A percentile compares a stretch with the other conserved stretches of the same genome.
These are phyloP conservation scores for Xanthorhoe spadicearia DNA, from an alignment of 2,888 invertebrate species.

Conservation along the genomic window DNA sequence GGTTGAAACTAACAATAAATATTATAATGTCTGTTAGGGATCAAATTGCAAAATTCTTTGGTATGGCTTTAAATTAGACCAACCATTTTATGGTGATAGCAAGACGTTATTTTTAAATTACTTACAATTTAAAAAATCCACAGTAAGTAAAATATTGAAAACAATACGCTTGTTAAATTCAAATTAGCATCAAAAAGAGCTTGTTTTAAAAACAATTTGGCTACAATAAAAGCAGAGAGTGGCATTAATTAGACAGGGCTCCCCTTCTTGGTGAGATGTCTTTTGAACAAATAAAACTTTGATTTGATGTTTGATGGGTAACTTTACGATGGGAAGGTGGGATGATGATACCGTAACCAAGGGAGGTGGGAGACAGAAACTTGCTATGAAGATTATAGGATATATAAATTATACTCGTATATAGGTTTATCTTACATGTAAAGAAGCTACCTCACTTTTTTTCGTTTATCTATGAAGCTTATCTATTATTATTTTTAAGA, in stretches of 20 bases:
- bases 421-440: no score
- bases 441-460: no score
- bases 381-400: no score
- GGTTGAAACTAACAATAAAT: no score
- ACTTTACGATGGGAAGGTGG: constrained; percentile 26
- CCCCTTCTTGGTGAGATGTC: constrained; percentile 54
- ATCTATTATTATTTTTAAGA: no score
- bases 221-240: constrained; percentile 63
- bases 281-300: constrained; percentile 75
- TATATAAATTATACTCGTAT: no score
- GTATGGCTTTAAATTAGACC: no score
- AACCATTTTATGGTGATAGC: no score
- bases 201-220: constrained; percentile 78
- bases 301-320: constrained; percentile 48
- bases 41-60: no score
- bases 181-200: constrained; percentile 32
- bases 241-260: constrained; percentile 70
- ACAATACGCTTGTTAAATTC: constrained; percentile 24
- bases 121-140: neutral
- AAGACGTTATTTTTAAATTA: no score
- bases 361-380: constrained; percentile 7
- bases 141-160: constrained; percentile 5
- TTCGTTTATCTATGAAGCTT: no score
- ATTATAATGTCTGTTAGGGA: no score
- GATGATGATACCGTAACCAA: constrained; percentile 12